Evolutionary conservation across 1,140 invertebrate genomes (phyloP).

Genomic region (Calephelis virginiensis): DNA sequence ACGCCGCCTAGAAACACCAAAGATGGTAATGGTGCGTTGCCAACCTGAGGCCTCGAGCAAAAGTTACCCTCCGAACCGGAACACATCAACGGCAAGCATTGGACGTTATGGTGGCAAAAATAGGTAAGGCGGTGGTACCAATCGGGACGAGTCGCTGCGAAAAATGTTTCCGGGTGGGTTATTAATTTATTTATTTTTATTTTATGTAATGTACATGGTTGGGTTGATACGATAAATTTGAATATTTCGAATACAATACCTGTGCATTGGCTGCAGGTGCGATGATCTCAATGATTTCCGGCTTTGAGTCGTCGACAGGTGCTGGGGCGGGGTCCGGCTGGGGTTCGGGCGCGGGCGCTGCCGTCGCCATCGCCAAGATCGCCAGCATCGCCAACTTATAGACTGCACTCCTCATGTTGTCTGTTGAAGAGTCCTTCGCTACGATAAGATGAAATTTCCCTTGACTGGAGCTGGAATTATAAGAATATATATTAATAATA

Average conservation of each 20-base stretch:
- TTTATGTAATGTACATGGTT: no score
- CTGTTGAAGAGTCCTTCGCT: neutral
- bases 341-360: conserved; percentile 36
- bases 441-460: neutral
- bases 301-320: conserved; percentile 56
- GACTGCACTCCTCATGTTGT: conserved; percentile 48
- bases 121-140: no score
- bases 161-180: no score
- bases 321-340: conserved; percentile 45
- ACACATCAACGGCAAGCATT: no score
- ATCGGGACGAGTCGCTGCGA: no score
- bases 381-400: conserved; percentile 45
- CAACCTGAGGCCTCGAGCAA: no score
- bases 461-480: neutral
- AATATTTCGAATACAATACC: conserved; percentile 35
- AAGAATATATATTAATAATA: neutral
- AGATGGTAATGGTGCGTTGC: no score
- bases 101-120: no score
- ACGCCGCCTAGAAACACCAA: no score
- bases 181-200: no score
- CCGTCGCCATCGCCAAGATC: conserved; percentile 41
- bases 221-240: neutral
- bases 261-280: conserved; percentile 70
- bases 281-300: conserved; percentile 75
- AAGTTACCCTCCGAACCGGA: no score